These are phyloP conservation scores for Drosophila crucigera DNA, from an alignment of 2,888 invertebrate genomes.

Conservation along the genomic window DNA sequence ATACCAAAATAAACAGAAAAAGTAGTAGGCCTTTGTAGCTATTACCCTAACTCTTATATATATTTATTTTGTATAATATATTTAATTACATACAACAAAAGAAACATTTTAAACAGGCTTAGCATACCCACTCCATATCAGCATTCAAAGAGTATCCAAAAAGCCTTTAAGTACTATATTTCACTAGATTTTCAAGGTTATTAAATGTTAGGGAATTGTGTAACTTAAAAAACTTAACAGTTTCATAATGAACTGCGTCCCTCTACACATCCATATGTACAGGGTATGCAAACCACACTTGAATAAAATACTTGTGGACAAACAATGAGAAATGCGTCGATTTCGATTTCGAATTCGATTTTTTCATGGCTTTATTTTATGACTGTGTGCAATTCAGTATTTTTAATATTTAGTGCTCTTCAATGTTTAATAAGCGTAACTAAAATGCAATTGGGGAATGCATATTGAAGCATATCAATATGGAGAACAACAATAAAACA, in stretches of 20 bases:
- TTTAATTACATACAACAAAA: not conserved
- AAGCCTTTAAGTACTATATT: not conserved
- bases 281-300: conserved; percentile 33
- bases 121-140: too few species aligned
- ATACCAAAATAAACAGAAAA: not conserved
- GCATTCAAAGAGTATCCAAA: not conserved
- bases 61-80: not conserved
- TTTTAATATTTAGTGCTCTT: conserved; percentile 42
- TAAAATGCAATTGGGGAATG: conserved; percentile 46
- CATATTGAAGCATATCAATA: conserved; percentile 6
- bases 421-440: conserved; percentile 45
- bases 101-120: not conserved
- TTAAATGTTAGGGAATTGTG: not conserved
- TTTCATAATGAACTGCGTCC: not conserved
- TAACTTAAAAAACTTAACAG: not conserved
- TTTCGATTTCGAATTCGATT: conserved; percentile 1
- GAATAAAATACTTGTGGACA: conserved; percentile 23
- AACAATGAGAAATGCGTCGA: not conserved
- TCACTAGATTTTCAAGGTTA: not conserved
- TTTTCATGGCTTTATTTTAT: conserved; percentile 37
- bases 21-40: not conserved
- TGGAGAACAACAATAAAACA: not conserved
- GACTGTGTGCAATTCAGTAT: conserved; percentile 1
- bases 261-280: too few species aligned
- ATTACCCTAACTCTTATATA: not conserved